Conservation (phyloP, 1,140 invertebrate species). For the Drosophila grimshawi region DNA sequence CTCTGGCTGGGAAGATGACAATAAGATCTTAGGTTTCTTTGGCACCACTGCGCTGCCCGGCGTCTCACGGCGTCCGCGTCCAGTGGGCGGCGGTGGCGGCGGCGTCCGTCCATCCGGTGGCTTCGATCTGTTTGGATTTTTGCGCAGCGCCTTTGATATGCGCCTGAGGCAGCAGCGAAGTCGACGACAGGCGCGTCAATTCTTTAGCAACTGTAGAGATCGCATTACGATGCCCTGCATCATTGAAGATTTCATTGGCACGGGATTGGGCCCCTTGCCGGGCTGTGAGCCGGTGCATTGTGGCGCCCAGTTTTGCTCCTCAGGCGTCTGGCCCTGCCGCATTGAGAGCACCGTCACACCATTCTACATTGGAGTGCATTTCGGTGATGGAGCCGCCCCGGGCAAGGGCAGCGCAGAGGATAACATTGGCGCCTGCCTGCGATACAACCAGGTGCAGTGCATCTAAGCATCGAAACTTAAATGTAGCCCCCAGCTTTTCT, state of each 20-base stretch:
- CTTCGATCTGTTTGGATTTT: constrained; percentile 68
- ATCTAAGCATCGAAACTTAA: constrained; percentile 58
- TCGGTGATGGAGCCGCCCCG: constrained; percentile 88
- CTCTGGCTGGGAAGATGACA: constrained; percentile 74
- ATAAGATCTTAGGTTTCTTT: constrained; percentile 57
- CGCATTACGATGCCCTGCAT: constrained; percentile 92
- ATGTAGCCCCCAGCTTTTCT: too few species aligned
- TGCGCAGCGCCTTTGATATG: constrained; percentile 50
- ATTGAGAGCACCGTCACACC: constrained; percentile 91
- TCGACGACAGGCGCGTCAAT: constrained; percentile 66
- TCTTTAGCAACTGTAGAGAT: constrained; percentile 87
- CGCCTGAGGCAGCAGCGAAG: constrained; percentile 57
- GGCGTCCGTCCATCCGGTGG: constrained; percentile 36
- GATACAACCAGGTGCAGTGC: constrained; percentile 90
- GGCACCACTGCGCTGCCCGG: constrained; percentile 48
- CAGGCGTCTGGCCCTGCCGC: constrained; percentile 86
- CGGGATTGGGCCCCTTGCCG: constrained; percentile 80
- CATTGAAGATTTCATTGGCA: constrained; percentile 92
- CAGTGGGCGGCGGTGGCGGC: constrained; percentile 38
- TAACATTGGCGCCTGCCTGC: constrained; percentile 91
- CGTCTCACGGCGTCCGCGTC: constrained; percentile 66
- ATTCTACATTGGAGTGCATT: constrained; percentile 91
- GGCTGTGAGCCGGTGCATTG: constrained; percentile 88
- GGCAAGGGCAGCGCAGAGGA: constrained; percentile 89
- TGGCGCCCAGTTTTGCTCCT: constrained; percentile 88